Evolutionary conservation across 2,113 vertebrate species (phyloP).

Genomic region (Anser brachyrhynchus): DNA sequence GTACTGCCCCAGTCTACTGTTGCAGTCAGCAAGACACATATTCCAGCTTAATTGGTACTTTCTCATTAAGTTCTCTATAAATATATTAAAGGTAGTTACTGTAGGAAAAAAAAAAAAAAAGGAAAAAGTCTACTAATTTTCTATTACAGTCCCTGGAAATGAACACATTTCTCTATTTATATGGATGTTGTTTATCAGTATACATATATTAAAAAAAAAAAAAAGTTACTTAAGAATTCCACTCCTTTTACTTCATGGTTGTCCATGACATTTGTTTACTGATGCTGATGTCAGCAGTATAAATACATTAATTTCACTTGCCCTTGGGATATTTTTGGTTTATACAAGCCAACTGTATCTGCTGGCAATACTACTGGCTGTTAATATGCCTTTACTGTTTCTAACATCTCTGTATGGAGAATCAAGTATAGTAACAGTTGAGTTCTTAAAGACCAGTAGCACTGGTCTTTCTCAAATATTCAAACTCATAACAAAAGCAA

Average conservation of each 20-base stretch:
- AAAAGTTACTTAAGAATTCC: not conserved
- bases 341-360: not conserved
- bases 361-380: not conserved
- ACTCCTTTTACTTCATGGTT: not conserved
- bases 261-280: not conserved
- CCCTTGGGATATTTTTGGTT: not conserved
- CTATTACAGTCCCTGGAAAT: not conserved
- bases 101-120: not conserved
- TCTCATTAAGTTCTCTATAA: not conserved
- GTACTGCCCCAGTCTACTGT: not conserved
- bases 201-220: no score
- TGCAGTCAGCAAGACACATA: not conserved
- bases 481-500: not conserved
- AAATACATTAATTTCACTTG: not conserved
- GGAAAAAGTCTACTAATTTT: not conserved
- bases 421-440: not conserved
- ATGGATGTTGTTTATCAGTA: not conserved
- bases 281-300: not conserved
- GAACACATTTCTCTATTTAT: not conserved
- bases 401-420: not conserved
- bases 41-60: not conserved
- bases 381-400: not conserved
- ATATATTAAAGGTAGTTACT: not conserved
- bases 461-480: not conserved
- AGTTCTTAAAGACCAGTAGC: not conserved